Percentiles rank a stretch among this genome's conserved stretches.
These are phyloP conservation scores for Muscicapa adusta DNA, from an alignment of 2,113 vertebrate genomes.

Conservation along the genomic window DNA sequence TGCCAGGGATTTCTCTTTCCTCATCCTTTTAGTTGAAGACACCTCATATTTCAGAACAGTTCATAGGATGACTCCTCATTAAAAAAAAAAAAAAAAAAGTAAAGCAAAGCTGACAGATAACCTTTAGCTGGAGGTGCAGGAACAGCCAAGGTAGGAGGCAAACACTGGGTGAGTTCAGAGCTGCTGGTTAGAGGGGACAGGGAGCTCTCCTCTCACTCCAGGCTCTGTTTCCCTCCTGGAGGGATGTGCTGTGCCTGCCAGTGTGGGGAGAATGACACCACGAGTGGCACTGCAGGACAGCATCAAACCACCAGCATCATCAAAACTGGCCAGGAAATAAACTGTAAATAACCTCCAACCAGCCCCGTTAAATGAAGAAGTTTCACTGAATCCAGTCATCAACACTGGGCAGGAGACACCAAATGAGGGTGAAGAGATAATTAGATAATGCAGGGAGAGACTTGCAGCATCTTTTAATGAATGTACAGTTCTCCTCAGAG, in stretches of 20 bases:
- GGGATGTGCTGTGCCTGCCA: neutral
- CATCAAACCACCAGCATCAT: neutral
- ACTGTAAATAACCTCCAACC: neutral
- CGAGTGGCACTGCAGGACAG: neutral
- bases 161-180: neutral
- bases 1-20: neutral
- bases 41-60: neutral
- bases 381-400: neutral
- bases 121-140: neutral
- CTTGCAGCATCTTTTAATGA: neutral
- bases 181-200: neutral
- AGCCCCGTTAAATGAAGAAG: neutral
- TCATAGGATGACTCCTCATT: fast-evolving
- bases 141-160: neutral
- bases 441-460: neutral
- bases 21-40: neutral
- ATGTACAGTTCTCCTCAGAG: neutral
- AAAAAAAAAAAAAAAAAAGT: too few species aligned
- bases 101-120: neutral
- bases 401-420: neutral
- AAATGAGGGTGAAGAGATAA: neutral
- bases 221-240: neutral
- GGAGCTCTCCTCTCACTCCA: neutral
- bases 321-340: neutral
- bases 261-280: neutral